Percentiles rank a stretch among this genome's conserved stretches.
Conservation (phyloP, 2,113 vertebrate genomes). For the Amblyopsis rosae region DNA sequence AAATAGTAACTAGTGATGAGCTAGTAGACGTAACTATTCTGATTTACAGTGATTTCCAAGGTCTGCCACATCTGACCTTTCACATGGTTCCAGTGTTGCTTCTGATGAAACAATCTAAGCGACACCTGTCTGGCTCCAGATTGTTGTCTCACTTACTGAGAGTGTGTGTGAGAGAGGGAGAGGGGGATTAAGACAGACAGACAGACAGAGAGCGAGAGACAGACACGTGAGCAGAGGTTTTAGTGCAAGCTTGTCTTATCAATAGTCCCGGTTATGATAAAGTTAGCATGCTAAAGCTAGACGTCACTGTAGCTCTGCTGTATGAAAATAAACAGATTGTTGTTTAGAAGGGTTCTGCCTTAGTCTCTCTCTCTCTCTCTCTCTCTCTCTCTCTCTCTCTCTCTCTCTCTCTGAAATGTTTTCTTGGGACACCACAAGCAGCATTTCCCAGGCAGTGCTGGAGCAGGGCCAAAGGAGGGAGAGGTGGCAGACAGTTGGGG, state of each 20-base stretch:
- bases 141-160: constrained; percentile 16
- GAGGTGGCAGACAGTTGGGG: not conserved
- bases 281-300: constrained; percentile 28
- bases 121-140: constrained; percentile 25
- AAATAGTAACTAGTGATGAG: constrained; percentile 12
- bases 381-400: not conserved
- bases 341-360: constrained; percentile 53
- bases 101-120: constrained; percentile 48
- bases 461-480: constrained; percentile 35
- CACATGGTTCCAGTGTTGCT: constrained; percentile 48
- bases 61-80: constrained; percentile 47
- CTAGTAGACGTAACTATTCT: not conserved
- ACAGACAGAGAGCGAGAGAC: not conserved
- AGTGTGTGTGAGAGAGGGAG: constrained; percentile 15
- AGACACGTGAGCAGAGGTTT: constrained; percentile 1
- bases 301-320: constrained; percentile 10
- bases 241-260: constrained; percentile 56
- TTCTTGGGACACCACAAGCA: constrained; percentile 63
- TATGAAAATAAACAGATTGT: constrained; percentile 34
- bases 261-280: constrained; percentile 49
- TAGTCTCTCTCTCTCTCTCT: constrained; percentile 18
- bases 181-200: not conserved
- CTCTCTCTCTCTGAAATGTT: constrained; percentile 40
- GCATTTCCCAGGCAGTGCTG: constrained; percentile 68
- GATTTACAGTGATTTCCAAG: constrained; percentile 18